Evolutionary conservation across 2,797 vertebrate species (phyloP), one percentile per base, ranked within the genome.

Genomic region (Gymnothorax reevesii): DNA sequence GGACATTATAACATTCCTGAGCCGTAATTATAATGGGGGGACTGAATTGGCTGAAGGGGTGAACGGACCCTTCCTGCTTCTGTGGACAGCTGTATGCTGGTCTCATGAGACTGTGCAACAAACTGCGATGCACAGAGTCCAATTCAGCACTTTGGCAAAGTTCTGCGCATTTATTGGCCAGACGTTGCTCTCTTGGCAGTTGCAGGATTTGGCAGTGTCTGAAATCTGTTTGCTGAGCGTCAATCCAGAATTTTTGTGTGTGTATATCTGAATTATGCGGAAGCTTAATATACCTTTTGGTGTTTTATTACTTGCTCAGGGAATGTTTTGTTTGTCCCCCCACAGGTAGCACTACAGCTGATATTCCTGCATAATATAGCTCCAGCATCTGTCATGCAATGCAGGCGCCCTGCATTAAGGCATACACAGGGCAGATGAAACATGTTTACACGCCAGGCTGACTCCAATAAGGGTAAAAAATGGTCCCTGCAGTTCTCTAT

Each of bases 1-100:
- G 85, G 90, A 90, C 90, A 89, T 91, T 91, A 88, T 88, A 90
- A 91, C 89, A 91, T 90, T 90, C 89, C 89, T 89, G 89, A 88
- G 91, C 89, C 88, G 89, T 90, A 91, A 91, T 85, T 88, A 86
- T 89, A 89, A 86, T 84, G 49, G 83, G 79, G 83, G 79, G 83
- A 83, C 42, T 59, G 66, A 25, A 52, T 13, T 9, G 54, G 85
- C 52, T 8, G 62, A 12, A 17, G 22, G 12, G 49, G 57, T 8
- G 25, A 64, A 49, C 9, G 4, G 60, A 42, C 69, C 33, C n/a
- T 75, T 77, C 59, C 57, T 79, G 57, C 55, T 77, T 60, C 75
- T 54, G 75, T 52, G 55, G 10, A 59, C 73, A 77, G 73, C 42
- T 77, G 73, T 20, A 42, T 3, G 17, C 73, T 7, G 73, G 73